Evolutionary conservation across 2,888 invertebrate genomes (phyloP).

Genomic region (Leptogaster cylindrica): DNA sequence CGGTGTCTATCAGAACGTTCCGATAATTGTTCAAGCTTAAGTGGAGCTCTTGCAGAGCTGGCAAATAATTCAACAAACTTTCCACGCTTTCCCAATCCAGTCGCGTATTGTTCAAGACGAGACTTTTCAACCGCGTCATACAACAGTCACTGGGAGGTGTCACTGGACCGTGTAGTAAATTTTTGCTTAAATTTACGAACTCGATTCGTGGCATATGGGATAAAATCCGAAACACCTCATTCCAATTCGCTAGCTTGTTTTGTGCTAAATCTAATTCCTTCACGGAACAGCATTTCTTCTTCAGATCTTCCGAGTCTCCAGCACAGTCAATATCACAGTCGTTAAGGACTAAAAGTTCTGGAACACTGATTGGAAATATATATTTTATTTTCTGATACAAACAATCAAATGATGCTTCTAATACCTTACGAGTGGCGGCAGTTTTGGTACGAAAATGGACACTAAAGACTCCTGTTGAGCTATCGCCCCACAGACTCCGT

Average conservation of each 20-base stretch:
- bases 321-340: slow-evolving; percentile 91
- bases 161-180: slow-evolving; percentile 76
- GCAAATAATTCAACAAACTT: slow-evolving; percentile 75
- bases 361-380: slow-evolving; percentile 66
- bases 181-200: slow-evolving; percentile 92
- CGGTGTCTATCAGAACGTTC: slow-evolving; percentile 71
- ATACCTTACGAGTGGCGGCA: slow-evolving; percentile 70
- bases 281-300: slow-evolving; percentile 86
- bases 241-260: slow-evolving; percentile 88
- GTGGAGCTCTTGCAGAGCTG: slow-evolving; percentile 87
- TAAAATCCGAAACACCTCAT: slow-evolving; percentile 87
- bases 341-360: slow-evolving; percentile 84
- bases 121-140: slow-evolving; percentile 71
- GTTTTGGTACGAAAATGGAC: slow-evolving; percentile 85
- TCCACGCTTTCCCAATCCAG: slow-evolving; percentile 85
- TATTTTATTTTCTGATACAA: no score
- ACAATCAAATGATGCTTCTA: no score
- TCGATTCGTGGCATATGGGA: slow-evolving; percentile 87
- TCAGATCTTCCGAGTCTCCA: slow-evolving; percentile 79
- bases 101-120: slow-evolving; percentile 87
- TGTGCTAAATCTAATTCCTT: slow-evolving; percentile 93
- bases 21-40: slow-evolving; percentile 89
- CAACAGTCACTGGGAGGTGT: slow-evolving; percentile 55
- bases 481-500: slow-evolving; percentile 70
- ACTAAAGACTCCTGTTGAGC: slow-evolving; percentile 64